Conservation (phyloP, 2,113 vertebrate species). For the Pangasianodon gigas region DNA sequence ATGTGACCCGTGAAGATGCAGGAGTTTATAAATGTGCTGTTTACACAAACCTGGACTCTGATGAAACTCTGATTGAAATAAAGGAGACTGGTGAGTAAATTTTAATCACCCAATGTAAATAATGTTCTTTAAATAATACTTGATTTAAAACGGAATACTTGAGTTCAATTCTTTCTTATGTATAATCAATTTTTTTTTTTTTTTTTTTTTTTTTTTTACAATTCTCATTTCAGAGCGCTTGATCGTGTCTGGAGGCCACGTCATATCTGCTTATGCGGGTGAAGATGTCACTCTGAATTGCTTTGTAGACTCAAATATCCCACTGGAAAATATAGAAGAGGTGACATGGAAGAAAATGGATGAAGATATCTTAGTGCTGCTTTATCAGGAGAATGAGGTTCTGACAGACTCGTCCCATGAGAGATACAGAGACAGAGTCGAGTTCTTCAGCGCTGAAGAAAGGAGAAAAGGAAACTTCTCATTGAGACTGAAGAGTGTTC, state of each 20-base stretch:
- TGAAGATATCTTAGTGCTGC: not conserved
- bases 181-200: too few species aligned
- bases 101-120: not conserved
- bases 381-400: not conserved
- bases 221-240: constrained; percentile 14
- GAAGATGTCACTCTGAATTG: constrained; percentile 36
- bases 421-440: not conserved
- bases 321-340: constrained; percentile 4
- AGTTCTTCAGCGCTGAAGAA: constrained; percentile 17
- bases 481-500: not conserved
- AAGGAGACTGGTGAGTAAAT: not conserved
- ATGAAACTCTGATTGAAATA: constrained; percentile 4
- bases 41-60: not conserved
- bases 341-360: constrained; percentile 11
- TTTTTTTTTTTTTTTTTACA: too few species aligned
- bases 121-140: not conserved
- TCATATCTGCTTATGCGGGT: constrained; percentile 8
- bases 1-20: not conserved
- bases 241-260: not conserved
- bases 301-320: constrained; percentile 10
- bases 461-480: constrained; percentile 27
- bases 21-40: constrained; percentile 25
- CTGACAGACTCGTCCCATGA: not conserved
- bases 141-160: not conserved
- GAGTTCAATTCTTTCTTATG: not conserved